These are phyloP conservation scores for Lepus europaeus DNA, from an alignment of 2,113 vertebrate genomes.

Conservation along the genomic window DNA sequence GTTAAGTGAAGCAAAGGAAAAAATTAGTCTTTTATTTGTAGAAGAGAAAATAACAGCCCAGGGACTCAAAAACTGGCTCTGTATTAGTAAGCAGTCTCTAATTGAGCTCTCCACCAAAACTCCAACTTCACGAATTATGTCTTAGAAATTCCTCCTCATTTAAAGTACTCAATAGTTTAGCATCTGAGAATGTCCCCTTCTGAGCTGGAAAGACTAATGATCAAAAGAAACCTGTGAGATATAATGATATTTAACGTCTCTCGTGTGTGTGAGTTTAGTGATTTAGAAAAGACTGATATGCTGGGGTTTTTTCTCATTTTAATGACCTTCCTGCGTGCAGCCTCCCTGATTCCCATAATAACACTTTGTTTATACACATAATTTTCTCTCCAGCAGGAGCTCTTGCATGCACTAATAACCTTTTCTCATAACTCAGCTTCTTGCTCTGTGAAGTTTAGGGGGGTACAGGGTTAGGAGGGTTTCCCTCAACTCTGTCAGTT, in stretches of 20 bases:
- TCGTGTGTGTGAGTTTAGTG: slow-evolving; percentile 59
- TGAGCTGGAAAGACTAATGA: slow-evolving; percentile 63
- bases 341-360: slow-evolving; percentile 74
- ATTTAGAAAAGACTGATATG: slow-evolving; percentile 68
- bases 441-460: slow-evolving; percentile 51
- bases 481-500: neutral
- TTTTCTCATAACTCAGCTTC: slow-evolving; percentile 76
- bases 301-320: slow-evolving; percentile 57
- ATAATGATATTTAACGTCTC: slow-evolving; percentile 60
- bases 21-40: slow-evolving; percentile 71
- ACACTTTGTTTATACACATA: slow-evolving; percentile 77
- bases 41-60: slow-evolving; percentile 70
- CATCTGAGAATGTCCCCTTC: slow-evolving; percentile 69
- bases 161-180: slow-evolving; percentile 61
- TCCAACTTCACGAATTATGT: slow-evolving; percentile 49
- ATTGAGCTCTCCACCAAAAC: slow-evolving; percentile 68
- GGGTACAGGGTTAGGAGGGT: neutral
- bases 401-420: slow-evolving; percentile 74
- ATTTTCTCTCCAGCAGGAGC: slow-evolving; percentile 79
- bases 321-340: slow-evolving; percentile 66
- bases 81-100: slow-evolving; percentile 57
- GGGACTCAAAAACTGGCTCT: slow-evolving; percentile 53
- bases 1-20: slow-evolving; percentile 70
- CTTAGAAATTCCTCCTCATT: slow-evolving; percentile 69
- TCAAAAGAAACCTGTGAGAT: slow-evolving; percentile 59